A percentile compares a stretch with the other conserved stretches of the same genome.
These are phyloP conservation scores for Rambutsinella grinnellia DNA, from an alignment of 2,888 invertebrate species.

Conservation along the genomic window DNA sequence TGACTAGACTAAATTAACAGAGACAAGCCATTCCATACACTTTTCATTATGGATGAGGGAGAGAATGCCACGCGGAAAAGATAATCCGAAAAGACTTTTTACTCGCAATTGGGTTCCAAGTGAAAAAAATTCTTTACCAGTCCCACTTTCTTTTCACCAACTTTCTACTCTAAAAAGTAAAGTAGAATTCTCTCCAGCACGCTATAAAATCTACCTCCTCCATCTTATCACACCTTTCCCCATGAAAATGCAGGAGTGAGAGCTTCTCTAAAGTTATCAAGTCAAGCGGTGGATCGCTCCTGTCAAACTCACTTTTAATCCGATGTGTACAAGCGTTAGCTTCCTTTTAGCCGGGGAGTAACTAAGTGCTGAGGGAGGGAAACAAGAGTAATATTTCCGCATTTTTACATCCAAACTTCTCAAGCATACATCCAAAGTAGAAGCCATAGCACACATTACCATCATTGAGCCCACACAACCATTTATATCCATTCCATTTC, in stretches of 20 bases:
- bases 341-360: background rate
- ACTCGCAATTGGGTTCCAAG: constrained; percentile 33
- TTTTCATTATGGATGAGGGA: constrained; percentile 1
- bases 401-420: too few relatives aligned
- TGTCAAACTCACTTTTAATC: constrained; percentile 45
- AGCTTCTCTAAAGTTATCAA: constrained; percentile 5
- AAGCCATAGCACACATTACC: background rate
- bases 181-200: too few relatives aligned
- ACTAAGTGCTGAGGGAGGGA: background rate
- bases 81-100: constrained; percentile 42
- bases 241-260: background rate
- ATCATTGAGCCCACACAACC: background rate
- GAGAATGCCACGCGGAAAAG: constrained; percentile 21
- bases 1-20: too few relatives aligned
- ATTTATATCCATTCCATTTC: background rate
- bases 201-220: background rate
- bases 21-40: background rate
- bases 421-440: too few relatives aligned
- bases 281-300: background rate
- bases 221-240: constrained; percentile 9
- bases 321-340: constrained; percentile 10
- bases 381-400: too few relatives aligned
- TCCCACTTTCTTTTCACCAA: constrained; percentile 25
- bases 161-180: constrained; percentile 15
- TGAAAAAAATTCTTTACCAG: constrained; percentile 23